These are phyloP conservation scores for Chiloscyllium punctatum DNA, from an alignment of 2,797 vertebrate genomes.

Conservation along the genomic window DNA sequence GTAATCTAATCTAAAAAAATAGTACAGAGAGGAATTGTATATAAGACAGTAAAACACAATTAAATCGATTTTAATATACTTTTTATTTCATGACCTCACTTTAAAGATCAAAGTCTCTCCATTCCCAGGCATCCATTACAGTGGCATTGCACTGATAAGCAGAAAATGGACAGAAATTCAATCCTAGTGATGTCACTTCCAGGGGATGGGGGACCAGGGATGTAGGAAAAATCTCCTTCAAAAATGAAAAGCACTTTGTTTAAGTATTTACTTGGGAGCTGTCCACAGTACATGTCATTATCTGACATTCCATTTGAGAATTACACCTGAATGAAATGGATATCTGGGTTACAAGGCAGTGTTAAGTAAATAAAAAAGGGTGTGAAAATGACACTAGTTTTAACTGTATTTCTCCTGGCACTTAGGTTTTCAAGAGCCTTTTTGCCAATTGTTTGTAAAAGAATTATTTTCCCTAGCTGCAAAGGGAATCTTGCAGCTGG, in stretches of 20 bases:
- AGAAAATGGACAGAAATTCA: background rate
- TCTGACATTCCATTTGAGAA: background rate
- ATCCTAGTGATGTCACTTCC: background rate
- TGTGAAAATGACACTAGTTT: background rate
- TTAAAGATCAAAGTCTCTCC: background rate
- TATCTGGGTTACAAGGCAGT: background rate
- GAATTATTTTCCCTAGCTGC: background rate
- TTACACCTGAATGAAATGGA: background rate
- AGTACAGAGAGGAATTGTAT: background rate
- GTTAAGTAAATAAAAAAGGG: background rate
- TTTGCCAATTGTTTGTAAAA: background rate
- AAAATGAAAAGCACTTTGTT: background rate
- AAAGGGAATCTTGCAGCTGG: background rate
- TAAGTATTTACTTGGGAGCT: background rate
- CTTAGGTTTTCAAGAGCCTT: background rate
- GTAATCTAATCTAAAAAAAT: too few species aligned
- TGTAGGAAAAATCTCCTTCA: background rate
- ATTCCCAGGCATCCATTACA: background rate
- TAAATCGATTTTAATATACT: background rate
- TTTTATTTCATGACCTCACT: background rate
- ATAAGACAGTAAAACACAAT: background rate
- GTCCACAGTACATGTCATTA: background rate
- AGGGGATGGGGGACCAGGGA: background rate
- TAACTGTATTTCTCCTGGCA: background rate
- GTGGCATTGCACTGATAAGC: background rate